phyloP scores from a whole-genome alignment of 1,140 invertebrate genomes.

The Pachyrhynchus sulphureomaculatus region DNA sequence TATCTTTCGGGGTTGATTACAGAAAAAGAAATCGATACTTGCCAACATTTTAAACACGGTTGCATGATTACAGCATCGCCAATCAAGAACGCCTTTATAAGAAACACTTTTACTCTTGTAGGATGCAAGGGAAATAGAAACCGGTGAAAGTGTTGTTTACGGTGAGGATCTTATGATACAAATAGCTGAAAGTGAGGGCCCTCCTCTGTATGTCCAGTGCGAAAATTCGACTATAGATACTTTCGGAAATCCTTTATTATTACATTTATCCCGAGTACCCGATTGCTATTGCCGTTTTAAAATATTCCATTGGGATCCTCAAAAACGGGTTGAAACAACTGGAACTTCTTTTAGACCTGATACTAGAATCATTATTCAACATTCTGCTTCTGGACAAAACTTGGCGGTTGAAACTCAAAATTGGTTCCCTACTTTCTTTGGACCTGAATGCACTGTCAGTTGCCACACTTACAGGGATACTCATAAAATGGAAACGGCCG shows the following conservation, averaged over 20 bases:
- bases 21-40: constrained; percentile 44
- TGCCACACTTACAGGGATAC: constrained; percentile 44
- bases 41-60: constrained; percentile 44
- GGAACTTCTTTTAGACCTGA: constrained; percentile 40
- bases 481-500: constrained; percentile 45
- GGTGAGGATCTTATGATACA: constrained; percentile 46
- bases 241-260: constrained; percentile 23
- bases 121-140: constrained; percentile 31
- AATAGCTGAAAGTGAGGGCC: constrained; percentile 33
- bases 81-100: constrained; percentile 34
- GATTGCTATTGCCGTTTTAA: constrained; percentile 48
- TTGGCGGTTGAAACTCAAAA: constrained; percentile 38
- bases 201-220: constrained; percentile 45
- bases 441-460: constrained; percentile 41
- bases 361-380: constrained; percentile 43
- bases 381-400: constrained; percentile 46
- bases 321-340: constrained; percentile 37
- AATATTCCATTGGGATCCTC: constrained; percentile 41
- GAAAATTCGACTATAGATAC: constrained; percentile 39
- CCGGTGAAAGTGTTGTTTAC: constrained; percentile 37
- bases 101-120: constrained; percentile 45
- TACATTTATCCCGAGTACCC: constrained; percentile 37
- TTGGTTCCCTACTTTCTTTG: constrained; percentile 47
- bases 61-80: constrained; percentile 42
- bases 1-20: constrained; percentile 45